Evolutionary conservation across 2,113 vertebrate genomes (phyloP).

Genomic region (Pimephales promelas): DNA sequence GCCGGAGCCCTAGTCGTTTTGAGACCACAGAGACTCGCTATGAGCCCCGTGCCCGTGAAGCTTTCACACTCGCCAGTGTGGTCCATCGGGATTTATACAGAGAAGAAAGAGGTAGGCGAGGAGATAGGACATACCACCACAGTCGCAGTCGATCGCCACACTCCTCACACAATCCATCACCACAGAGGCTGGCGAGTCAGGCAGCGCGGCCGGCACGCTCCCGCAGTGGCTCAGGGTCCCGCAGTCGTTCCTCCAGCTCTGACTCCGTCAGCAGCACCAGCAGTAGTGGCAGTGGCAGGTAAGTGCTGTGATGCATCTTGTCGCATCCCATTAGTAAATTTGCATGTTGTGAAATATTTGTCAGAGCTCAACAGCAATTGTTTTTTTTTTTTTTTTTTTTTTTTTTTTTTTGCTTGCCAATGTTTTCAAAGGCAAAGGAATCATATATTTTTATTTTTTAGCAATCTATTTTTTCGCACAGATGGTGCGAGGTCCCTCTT

Average conservation of each 20-base stretch:
- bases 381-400: no score
- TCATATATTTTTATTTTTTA: no score
- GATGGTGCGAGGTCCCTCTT: no score
- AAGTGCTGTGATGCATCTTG: conserved; percentile 62
- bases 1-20: conserved; percentile 95
- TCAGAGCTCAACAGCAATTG: no score
- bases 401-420: no score
- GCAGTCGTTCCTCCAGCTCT: conserved; percentile 93
- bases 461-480: no score
- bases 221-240: conserved; percentile 89
- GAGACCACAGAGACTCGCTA: conserved; percentile 94
- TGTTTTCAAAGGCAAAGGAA: no score
- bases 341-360: no score
- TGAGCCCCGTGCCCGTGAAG: conserved; percentile 90
- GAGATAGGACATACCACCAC: conserved; percentile 90
- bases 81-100: conserved; percentile 98
- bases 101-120: conserved; percentile 89
- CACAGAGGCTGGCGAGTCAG: conserved; percentile 90
- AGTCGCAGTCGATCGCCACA: conserved; percentile 95
- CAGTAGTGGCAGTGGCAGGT: conserved; percentile 98
- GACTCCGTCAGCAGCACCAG: conserved; percentile 98
- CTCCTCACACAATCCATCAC: conserved; percentile 91
- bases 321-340: no score
- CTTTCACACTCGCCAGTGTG: conserved; percentile 94
- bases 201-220: conserved; percentile 84